Evolutionary conservation across 2,888 invertebrate genomes (phyloP).

Genomic region (Callosobruchus maculatus): DNA sequence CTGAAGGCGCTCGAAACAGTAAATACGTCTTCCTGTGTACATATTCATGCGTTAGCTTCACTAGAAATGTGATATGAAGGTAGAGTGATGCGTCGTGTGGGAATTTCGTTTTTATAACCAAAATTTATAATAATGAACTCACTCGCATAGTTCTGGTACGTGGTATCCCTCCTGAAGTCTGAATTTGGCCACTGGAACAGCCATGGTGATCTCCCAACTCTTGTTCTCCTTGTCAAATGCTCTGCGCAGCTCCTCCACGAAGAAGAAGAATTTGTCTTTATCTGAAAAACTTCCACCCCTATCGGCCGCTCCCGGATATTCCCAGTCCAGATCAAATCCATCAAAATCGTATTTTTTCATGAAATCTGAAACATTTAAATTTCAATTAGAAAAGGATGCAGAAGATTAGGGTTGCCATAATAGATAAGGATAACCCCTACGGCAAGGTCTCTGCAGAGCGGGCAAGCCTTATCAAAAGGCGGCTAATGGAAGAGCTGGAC

Average conservation of each 20-base stretch:
- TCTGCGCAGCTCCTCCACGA: conserved; percentile 75
- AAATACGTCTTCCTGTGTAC: no score
- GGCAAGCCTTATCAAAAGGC: no score
- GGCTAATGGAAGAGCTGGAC: no score
- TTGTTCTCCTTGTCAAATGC: conserved; percentile 73
- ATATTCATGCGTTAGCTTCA: no score
- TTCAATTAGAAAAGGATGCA: conserved; percentile 8
- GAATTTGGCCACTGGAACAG: conserved; percentile 84
- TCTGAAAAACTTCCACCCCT: conserved; percentile 81
- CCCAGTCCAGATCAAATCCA: conserved; percentile 87
- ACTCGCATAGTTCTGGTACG: conserved; percentile 86
- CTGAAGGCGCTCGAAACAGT: no score
- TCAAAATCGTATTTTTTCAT: conserved; percentile 76
- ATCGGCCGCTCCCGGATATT: conserved; percentile 85
- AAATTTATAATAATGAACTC: conserved; percentile 45
- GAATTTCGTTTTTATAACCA: no score
- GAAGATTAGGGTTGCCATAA: no score
- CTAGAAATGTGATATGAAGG: no score
- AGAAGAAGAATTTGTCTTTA: conserved; percentile 77
- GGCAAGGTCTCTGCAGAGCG: no score
- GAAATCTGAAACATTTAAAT: conserved; percentile 53
- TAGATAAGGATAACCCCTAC: no score
- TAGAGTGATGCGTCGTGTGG: no score
- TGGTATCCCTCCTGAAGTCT: conserved; percentile 86
- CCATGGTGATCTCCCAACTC: conserved; percentile 86